Conservation (phyloP, 2,888 invertebrate genomes). For the Sphaerophoria rueppellii region DNA sequence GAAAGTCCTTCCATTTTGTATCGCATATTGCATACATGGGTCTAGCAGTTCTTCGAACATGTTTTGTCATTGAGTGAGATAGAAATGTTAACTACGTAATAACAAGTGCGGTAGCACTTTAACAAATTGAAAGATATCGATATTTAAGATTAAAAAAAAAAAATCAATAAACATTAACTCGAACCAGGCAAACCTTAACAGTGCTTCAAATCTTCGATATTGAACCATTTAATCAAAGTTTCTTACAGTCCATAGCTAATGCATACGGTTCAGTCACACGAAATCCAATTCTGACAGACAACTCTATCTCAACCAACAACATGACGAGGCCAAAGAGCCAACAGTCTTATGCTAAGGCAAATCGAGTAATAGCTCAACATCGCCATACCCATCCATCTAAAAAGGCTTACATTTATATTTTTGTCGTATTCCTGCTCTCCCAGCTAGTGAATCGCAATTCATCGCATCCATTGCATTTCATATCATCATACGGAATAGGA, state of each 20-base stretch:
- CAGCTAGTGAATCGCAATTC: slow-evolving; percentile 29
- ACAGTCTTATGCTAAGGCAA: slow-evolving; percentile 28
- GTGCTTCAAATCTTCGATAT: not conserved
- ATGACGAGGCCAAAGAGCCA: not conserved
- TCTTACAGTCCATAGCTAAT: not conserved
- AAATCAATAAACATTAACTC: too few species aligned
- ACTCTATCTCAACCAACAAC: slow-evolving; percentile 17
- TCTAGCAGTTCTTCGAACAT: too few species aligned
- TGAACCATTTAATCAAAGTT: slow-evolving; percentile 8
- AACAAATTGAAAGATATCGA: too few species aligned
- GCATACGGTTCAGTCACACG: not conserved
- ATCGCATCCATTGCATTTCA: not conserved
- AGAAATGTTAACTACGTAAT: too few species aligned
- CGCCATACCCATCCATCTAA: slow-evolving; percentile 1
- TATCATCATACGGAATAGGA: not conserved
- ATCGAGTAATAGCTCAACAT: slow-evolving; percentile 48
- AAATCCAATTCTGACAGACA: slow-evolving; percentile 23
- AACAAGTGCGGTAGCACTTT: too few species aligned
- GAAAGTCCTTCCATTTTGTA: too few species aligned
- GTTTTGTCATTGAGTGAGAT: too few species aligned
- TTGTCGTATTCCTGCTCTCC: slow-evolving; percentile 27
- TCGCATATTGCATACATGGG: too few species aligned
- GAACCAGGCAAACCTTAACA: too few species aligned
- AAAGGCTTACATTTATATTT: slow-evolving; percentile 16
- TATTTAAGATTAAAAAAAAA: too few species aligned